Percentiles rank a stretch among this genome's conserved stretches.
Evolutionary conservation across 2,113 vertebrate genomes (phyloP).

Genomic region (Micromys minutus): DNA sequence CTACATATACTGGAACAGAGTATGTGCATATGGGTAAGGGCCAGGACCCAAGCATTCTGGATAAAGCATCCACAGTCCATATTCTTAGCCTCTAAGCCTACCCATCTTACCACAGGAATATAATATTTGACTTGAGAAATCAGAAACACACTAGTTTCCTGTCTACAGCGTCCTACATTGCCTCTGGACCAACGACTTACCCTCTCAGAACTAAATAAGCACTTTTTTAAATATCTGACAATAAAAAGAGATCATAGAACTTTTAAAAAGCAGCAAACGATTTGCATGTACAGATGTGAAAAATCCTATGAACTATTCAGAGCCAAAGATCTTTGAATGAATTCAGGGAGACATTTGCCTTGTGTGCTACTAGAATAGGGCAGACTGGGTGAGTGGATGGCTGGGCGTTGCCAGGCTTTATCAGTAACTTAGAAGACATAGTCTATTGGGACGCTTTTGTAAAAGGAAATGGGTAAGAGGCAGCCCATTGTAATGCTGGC

Average conservation of each 20-base stretch:
- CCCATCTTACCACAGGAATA: not conserved
- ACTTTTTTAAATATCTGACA: not conserved
- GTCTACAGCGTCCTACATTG: not conserved
- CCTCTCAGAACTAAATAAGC: not conserved
- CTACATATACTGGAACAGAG: not conserved
- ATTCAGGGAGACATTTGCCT: not conserved
- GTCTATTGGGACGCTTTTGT: not conserved
- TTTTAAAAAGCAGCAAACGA: constrained; percentile 27
- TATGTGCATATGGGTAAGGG: not conserved
- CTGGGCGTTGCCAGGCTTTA: not conserved
- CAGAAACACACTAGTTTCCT: not conserved
- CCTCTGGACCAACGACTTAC: not conserved
- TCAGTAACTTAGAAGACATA: not conserved
- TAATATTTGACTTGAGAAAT: not conserved
- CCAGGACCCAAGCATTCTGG: not conserved
- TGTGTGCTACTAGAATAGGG: not conserved
- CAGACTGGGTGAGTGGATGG: not conserved
- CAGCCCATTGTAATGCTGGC: not conserved
- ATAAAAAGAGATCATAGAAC: constrained; percentile 3
- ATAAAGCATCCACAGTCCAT: not conserved
- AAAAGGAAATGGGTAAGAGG: not conserved
- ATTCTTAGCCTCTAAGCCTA: not conserved
- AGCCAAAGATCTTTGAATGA: not conserved
- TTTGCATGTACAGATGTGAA: not conserved
- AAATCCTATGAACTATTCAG: not conserved